A percentile compares a stretch with the other conserved stretches of the same genome.
phyloP scores from a whole-genome alignment of 2,888 invertebrate genomes.

The Dione juno region DNA sequence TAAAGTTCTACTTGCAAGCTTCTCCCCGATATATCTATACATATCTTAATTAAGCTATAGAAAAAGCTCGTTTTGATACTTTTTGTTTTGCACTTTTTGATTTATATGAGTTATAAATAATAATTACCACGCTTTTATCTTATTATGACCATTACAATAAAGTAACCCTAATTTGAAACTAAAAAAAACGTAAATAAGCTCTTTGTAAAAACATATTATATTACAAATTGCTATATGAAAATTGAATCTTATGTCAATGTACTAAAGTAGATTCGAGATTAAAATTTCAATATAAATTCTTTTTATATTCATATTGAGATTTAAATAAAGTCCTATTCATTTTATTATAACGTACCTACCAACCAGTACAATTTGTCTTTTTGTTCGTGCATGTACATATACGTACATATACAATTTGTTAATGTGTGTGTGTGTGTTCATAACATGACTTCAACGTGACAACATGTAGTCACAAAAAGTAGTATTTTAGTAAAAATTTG shows the following conservation, averaged over 20 bases:
- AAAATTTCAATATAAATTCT: too few relatives aligned
- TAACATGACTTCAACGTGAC: too few relatives aligned
- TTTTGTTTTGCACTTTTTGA: conserved; percentile 13
- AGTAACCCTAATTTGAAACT: not conserved
- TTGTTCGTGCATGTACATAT: not conserved
- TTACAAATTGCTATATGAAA: not conserved
- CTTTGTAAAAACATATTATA: not conserved
- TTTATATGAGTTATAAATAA: conserved; percentile 23
- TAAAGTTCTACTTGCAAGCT: not conserved
- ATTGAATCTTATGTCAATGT: not conserved
- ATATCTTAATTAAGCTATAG: conserved; percentile 1
- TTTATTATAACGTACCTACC: not conserved
- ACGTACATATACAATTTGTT: too few relatives aligned
- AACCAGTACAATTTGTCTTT: not conserved
- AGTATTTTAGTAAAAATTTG: too few relatives aligned
- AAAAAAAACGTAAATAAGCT: not conserved
- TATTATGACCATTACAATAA: conserved; percentile 7
- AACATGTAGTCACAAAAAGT: too few relatives aligned
- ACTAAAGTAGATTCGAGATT: not conserved
- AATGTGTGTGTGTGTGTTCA: too few relatives aligned
- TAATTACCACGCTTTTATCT: conserved; percentile 12
- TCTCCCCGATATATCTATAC: not conserved
- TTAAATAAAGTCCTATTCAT: not conserved
- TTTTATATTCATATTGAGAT: not conserved
- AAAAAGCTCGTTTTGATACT: not conserved